Conservation (phyloP, 2,888 invertebrate species). For the Labia minor region DNA sequence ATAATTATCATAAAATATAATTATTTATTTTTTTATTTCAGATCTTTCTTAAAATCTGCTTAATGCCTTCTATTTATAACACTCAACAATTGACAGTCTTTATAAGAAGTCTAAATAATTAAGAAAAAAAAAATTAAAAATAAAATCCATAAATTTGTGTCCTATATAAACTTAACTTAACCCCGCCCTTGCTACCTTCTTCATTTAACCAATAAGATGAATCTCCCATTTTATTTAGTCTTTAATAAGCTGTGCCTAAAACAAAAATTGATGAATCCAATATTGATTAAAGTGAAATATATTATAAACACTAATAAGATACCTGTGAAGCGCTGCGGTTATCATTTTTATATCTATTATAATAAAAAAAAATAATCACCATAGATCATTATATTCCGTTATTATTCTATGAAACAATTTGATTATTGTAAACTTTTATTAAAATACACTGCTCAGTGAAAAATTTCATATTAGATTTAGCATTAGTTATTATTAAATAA, state of each 20-base stretch:
- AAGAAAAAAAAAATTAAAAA: too few relatives aligned
- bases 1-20: not conserved
- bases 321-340: not conserved
- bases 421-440: not conserved
- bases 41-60: slow-evolving; percentile 3
- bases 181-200: too few relatives aligned
- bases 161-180: not conserved
- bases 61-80: not conserved
- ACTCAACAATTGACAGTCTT: not conserved
- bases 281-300: not conserved
- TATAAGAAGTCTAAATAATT: too few relatives aligned
- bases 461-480: not conserved
- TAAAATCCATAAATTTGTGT: not conserved
- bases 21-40: not conserved
- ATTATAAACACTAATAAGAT: not conserved
- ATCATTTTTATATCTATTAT: not conserved
- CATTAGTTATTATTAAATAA: not conserved
- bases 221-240: not conserved
- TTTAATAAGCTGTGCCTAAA: slow-evolving; percentile 6
- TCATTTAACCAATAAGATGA: not conserved
- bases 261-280: not conserved
- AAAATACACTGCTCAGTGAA: not conserved
- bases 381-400: not conserved
- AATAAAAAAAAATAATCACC: not conserved
- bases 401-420: not conserved